phyloP scores from a whole-genome alignment of 2,888 invertebrate species.

The Notocelia uddmanniana region DNA sequence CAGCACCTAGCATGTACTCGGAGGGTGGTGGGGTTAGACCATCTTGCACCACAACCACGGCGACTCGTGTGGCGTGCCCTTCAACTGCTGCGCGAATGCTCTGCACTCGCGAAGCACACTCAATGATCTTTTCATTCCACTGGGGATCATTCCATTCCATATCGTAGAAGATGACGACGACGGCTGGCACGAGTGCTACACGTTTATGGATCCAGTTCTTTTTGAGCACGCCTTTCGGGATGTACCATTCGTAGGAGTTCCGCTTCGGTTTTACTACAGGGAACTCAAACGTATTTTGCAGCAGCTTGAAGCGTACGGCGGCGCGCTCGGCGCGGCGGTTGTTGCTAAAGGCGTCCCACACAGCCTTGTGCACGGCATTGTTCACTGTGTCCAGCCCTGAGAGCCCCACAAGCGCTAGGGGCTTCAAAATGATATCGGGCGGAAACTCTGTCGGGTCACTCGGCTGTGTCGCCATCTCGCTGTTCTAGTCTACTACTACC shows the following conservation, averaged over 20 bases:
- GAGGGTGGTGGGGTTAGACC: conserved; percentile 91
- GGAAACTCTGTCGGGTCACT: conserved; percentile 90
- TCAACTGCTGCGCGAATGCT: conserved; percentile 91
- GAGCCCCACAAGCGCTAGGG: conserved; percentile 94
- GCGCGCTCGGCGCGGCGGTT: conserved; percentile 93
- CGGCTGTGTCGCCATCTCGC: conserved; percentile 82
- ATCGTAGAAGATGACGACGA: conserved; percentile 97
- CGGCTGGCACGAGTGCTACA: conserved; percentile 94
- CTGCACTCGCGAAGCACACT: conserved; percentile 96
- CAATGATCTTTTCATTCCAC: conserved; percentile 98
- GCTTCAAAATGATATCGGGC: conserved; percentile 92
- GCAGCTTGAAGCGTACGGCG: conserved; percentile 93
- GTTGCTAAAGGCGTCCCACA: conserved; percentile 97
- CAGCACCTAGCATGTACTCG: conserved; percentile 94
- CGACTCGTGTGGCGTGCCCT: conserved; percentile 91
- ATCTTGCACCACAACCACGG: conserved; percentile 96
- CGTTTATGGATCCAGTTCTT: conserved; percentile 98
- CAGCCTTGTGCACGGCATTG: conserved; percentile 94
- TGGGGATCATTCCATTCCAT: conserved; percentile 98
- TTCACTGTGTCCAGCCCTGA: conserved; percentile 94
- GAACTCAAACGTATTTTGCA: conserved; percentile 94
- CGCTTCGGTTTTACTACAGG: conserved; percentile 94
- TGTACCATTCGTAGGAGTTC: conserved; percentile 97
- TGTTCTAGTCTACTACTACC: conserved; percentile 38
- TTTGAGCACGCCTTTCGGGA: conserved; percentile 97